Conservation (phyloP, 2,888 invertebrate genomes). For the Timema podura region DNA sequence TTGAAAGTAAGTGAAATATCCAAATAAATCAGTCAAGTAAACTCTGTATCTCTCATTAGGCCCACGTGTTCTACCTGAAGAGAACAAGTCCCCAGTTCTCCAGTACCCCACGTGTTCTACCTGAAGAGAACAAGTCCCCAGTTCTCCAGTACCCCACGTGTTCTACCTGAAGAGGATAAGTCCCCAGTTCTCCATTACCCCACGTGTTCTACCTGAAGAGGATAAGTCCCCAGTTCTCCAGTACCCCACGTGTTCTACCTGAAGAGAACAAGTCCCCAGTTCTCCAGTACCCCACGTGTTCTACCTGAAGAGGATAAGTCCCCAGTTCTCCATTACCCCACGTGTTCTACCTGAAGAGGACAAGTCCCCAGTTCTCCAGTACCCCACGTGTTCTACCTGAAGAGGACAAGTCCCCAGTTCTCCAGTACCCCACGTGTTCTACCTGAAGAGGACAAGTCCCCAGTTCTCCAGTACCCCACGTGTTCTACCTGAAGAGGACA, state of each 20-base stretch:
- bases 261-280: slow-evolving; percentile 61
- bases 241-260: too few species aligned
- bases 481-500: slow-evolving; percentile 56
- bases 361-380: slow-evolving; percentile 67
- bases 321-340: slow-evolving; percentile 74
- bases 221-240: slow-evolving; percentile 66
- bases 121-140: slow-evolving; percentile 60
- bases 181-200: slow-evolving; percentile 72
- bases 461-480: slow-evolving; percentile 73
- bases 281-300: too few species aligned
- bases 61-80: slow-evolving; percentile 49
- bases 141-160: too few species aligned
- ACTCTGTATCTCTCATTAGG: too few species aligned
- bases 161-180: slow-evolving; percentile 57
- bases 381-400: too few species aligned
- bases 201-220: too few species aligned
- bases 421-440: too few species aligned
- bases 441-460: slow-evolving; percentile 58
- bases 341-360: slow-evolving; percentile 57
- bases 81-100: slow-evolving; percentile 63
- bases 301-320: slow-evolving; percentile 57
- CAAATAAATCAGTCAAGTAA: too few species aligned
- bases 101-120: too few species aligned
- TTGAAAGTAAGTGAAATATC: too few species aligned
- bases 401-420: slow-evolving; percentile 62